phyloP scores from a whole-genome alignment of 2,888 invertebrate species.

The Itoplectis maculator region DNA sequence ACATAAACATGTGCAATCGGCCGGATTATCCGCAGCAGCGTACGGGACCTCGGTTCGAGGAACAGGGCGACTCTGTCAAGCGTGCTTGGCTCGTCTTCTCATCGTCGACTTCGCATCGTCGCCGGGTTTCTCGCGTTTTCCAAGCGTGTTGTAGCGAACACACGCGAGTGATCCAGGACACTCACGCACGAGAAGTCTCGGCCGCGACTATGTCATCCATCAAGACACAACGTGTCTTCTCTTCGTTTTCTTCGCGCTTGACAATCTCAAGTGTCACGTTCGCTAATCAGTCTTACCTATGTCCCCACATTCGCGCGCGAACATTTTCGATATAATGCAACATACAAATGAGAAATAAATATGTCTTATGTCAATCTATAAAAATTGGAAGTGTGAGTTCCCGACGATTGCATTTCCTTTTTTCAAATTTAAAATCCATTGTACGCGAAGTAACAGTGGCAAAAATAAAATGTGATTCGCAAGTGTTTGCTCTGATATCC shows the following conservation, averaged over 20 bases:
- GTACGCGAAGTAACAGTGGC: too few species aligned
- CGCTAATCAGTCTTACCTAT: slow-evolving; percentile 18
- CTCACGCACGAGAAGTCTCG: slow-evolving; percentile 38
- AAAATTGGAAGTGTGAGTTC: too few species aligned
- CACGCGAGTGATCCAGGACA: slow-evolving; percentile 52
- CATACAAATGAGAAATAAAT: too few species aligned
- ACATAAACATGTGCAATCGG: slow-evolving; percentile 71
- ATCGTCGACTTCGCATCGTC: slow-evolving; percentile 32
- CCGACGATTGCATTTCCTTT: too few species aligned
- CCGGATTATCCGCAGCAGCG: slow-evolving; percentile 37
- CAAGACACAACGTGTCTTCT: slow-evolving; percentile 40
- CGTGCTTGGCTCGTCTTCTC: slow-evolving; percentile 35
- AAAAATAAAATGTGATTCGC: neutral
- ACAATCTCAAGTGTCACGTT: slow-evolving; percentile 30
- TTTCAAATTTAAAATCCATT: neutral
- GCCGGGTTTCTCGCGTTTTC: slow-evolving; percentile 56
- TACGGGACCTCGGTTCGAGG: neutral
- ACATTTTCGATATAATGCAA: slow-evolving; percentile 9
- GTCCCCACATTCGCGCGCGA: neutral
- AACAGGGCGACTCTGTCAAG: slow-evolving; percentile 45
- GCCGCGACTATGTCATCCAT: slow-evolving; percentile 50
- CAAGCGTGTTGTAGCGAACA: slow-evolving; percentile 39
- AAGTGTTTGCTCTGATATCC: neutral
- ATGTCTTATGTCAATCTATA: too few species aligned
- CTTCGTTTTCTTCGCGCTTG: slow-evolving; percentile 50